Evolutionary conservation across 1,140 invertebrate species (phyloP), one percentile per base, ranked within the genome.

Genomic region (Adelges cooleyi): DNA sequence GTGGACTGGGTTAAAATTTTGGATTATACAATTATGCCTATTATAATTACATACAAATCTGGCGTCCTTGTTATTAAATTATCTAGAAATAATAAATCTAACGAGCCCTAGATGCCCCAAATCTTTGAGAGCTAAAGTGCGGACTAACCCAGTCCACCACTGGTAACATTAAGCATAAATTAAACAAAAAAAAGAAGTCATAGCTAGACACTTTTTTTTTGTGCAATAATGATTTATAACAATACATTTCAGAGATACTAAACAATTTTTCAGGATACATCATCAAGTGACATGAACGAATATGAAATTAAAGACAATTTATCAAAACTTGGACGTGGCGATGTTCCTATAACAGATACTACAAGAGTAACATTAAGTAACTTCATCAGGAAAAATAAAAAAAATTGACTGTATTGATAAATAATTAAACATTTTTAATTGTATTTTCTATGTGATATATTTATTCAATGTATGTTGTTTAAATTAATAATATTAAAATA

Each of bases 241-340:
- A n/a, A n/a, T n/a, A n/a, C n/a, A n/a, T n/a, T n/a, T n/a, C n/a
- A n/a, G n/a, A n/a, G n/a, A n/a, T n/a, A n/a, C n/a, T n/a, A n/a
- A n/a, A n/a, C n/a, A 23, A 5, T 17, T 33, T 18, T 22, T 0
- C 46, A 62, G 56, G 56, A 62, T n/a, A 62, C 56, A 18, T 3
- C 56, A 33, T 8, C 10, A 22, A 48, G 46, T 62, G 56, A 48
- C 9, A 1, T 62, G 17, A 48, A 62, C 5, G 56, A 62, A n/a
- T 62, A 62, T 62, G 56, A 62, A 62, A 62, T 62, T 2, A n/a
- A 17, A 18, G 40, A 62, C n/a, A 25, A 25, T 25, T 42, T 59
- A 1, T 44, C n/a, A 4, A 44, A 59, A 4, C 10, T 27, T 44
- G 53, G 53, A 27, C 29, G 13, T 10, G 44, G 44, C 5, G 2